phyloP scores from a whole-genome alignment of 1,140 invertebrate species.

The Drosophila kikkawai region DNA sequence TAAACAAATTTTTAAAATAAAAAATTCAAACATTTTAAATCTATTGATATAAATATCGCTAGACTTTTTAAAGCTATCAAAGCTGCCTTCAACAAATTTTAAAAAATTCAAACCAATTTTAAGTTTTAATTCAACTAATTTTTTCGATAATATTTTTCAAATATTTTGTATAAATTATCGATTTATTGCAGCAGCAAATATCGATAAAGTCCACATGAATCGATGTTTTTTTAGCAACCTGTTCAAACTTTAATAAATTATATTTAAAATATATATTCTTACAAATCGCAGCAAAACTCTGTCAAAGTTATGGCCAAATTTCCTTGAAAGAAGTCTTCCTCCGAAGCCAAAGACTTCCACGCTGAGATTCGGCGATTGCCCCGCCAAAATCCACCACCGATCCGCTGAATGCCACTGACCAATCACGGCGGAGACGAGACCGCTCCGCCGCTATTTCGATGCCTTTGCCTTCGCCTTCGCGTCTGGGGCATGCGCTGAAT shows the following conservation, averaged over 20 bases:
- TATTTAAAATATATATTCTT: not conserved
- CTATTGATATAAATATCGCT: too few species aligned
- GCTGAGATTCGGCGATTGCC: not conserved
- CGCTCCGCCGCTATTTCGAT: conserved; percentile 25
- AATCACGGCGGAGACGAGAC: conserved; percentile 17
- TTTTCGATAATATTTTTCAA: too few species aligned
- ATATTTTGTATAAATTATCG: too few species aligned
- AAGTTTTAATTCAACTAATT: too few species aligned
- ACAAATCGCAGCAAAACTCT: not conserved
- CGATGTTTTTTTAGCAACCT: too few species aligned
- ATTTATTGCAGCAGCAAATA: too few species aligned
- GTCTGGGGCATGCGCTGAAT: conserved; percentile 71
- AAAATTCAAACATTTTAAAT: too few species aligned
- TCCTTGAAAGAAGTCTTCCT: not conserved
- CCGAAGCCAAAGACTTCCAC: not conserved
- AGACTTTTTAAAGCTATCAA: too few species aligned
- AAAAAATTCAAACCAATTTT: too few species aligned
- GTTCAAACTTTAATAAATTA: not conserved
- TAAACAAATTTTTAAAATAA: too few species aligned
- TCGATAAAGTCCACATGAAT: too few species aligned
- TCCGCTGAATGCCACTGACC: conserved; percentile 48
- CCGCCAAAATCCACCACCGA: not conserved
- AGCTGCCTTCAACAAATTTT: too few species aligned
- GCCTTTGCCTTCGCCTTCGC: conserved; percentile 48
- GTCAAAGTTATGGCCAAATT: not conserved